These are phyloP conservation scores for Dipodomys spectabilis DNA, from an alignment of 2,113 vertebrate genomes.

Conservation along the genomic window DNA sequence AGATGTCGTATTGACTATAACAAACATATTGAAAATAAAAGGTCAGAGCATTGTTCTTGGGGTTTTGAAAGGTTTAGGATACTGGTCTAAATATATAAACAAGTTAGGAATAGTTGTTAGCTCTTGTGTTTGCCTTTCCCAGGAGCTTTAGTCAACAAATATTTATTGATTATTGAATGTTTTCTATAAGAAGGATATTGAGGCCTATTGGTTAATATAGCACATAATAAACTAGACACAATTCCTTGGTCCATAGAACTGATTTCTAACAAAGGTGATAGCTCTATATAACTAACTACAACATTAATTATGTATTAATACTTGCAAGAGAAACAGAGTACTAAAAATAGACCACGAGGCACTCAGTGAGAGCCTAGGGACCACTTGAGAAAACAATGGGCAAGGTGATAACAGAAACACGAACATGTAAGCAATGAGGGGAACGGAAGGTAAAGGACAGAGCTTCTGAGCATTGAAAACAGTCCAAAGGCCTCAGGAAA, in stretches of 20 bases:
- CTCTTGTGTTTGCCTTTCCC: constrained; percentile 12
- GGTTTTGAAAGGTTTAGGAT: too few species aligned
- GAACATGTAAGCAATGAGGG: background rate
- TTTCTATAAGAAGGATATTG: background rate
- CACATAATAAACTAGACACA: background rate
- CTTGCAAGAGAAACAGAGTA: background rate
- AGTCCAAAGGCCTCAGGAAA: background rate
- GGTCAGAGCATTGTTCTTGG: background rate
- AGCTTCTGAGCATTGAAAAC: background rate
- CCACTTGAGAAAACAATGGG: background rate
- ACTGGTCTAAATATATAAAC: too few species aligned
- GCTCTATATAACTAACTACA: background rate
- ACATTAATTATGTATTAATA: background rate
- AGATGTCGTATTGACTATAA: constrained; percentile 26
- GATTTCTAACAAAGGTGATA: background rate
- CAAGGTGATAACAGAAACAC: background rate
- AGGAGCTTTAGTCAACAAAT: background rate
- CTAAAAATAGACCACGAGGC: too few species aligned
- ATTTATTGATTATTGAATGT: background rate
- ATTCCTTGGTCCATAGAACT: background rate
- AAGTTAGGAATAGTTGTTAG: background rate
- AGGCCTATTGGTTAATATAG: background rate
- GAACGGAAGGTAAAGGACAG: background rate
- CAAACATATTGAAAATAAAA: constrained; percentile 16
- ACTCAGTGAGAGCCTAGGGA: background rate